Evolutionary conservation across 2,797 vertebrate species (phyloP).

Genomic region (Semotilus atromaculatus): DNA sequence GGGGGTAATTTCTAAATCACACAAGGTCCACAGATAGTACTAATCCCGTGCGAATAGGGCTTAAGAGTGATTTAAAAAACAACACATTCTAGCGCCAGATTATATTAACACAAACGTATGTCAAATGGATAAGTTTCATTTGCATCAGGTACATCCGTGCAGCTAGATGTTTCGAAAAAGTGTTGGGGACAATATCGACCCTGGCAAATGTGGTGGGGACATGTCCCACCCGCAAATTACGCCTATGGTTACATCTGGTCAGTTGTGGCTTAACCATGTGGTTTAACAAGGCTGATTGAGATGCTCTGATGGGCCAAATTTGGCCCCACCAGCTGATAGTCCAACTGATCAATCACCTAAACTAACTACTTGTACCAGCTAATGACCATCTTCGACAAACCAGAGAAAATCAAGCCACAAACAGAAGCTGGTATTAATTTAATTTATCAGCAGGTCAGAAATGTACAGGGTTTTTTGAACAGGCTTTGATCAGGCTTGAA

Average conservation of each 20-base stretch:
- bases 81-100: no score
- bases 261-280: no score
- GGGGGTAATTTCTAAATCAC: no score
- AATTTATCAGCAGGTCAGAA: neutral
- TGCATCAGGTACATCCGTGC: neutral
- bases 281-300: neutral
- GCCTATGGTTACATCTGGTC: neutral
- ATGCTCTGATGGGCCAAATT: neutral
- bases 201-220: neutral
- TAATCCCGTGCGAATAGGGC: no score
- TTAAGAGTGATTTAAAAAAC: no score
- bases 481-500: neutral
- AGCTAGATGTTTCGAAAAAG: neutral
- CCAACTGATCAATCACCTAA: neutral
- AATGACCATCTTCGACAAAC: neutral
- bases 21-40: no score
- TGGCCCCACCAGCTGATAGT: neutral
- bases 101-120: no score
- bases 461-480: neutral
- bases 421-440: neutral
- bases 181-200: neutral
- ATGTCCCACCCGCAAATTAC: neutral
- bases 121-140: neutral
- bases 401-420: neutral
- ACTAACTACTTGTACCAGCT: neutral